Percentiles rank a stretch among this genome's conserved stretches.
Evolutionary conservation across 2,888 invertebrate species (phyloP).

Genomic region (Tolmerus cingulatus): DNA sequence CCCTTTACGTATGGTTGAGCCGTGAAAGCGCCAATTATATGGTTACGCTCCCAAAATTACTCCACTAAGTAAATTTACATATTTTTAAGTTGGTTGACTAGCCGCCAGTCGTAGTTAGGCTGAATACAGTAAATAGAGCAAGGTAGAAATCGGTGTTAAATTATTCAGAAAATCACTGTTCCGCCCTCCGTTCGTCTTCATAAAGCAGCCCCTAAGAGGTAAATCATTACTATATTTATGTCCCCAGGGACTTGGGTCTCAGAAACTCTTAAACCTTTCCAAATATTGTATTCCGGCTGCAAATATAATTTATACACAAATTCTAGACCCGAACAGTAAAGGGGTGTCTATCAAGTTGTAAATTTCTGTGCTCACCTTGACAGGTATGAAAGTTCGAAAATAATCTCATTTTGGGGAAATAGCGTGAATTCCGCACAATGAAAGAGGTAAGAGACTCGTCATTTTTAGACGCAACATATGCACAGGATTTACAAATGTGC

Average conservation of each 20-base stretch:
- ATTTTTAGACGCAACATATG: not conserved
- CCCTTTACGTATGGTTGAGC: not conserved
- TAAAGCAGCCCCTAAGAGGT: not conserved
- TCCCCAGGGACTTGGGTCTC: not conserved
- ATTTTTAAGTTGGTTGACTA: not conserved
- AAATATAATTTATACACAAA: not conserved
- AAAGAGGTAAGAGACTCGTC: not conserved
- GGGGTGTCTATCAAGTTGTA: not conserved
- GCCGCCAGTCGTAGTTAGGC: not conserved
- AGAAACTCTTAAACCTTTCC: not conserved
- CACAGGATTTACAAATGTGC: not conserved
- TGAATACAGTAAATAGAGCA: not conserved
- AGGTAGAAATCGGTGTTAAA: not conserved
- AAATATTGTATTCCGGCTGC: not conserved
- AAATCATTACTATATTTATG: not conserved
- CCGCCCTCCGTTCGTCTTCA: not conserved
- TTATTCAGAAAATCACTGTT: not conserved
- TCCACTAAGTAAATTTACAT: not conserved
- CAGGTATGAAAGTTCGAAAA: not conserved
- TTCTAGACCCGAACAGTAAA: not conserved
- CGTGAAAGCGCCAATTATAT: not conserved
- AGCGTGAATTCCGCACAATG: not conserved
- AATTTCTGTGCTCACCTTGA: not conserved
- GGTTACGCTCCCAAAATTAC: not conserved
- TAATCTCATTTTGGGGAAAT: not conserved